Base-by-base conservation (phyloP, 2,113 vertebrate genomes). In the Limanda limanda region DNA sequence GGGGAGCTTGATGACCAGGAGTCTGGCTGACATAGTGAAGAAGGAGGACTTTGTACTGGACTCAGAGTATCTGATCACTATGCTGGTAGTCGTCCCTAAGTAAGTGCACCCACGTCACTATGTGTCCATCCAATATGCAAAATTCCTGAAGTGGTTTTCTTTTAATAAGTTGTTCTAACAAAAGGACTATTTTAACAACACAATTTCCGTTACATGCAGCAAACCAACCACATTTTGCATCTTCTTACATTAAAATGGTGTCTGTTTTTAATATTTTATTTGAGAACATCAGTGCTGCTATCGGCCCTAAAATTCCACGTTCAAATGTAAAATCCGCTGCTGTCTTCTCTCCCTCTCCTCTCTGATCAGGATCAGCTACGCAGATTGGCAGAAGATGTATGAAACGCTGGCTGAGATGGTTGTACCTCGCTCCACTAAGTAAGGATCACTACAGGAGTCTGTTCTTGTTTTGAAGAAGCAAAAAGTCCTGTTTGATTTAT, bases 11-110 rank as follows among this genome's bases (percentile, higher is more conserved):
- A 83, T 99, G 93, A 99, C 97, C 78, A 95, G 98, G 89, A 99
- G 98, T 89, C 92, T 99, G 76, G 97, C 98, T 51, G 98, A 99
- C 85, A 96, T 99, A 65, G 98, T 99, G 80, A 99, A 97, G 94
- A 99, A 97, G 85, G 98, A 99, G 12, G 97, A 99, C 94, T 99
- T 99, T 90, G 97, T 99, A 23, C 93, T 99, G 5, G 97, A 99
- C 91, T 99, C 98, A 0, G 98, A 99, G 84, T 99, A 99, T 88
- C 94, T 99, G 85, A 86, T 98, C 84, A 99, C 98, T 0, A 95
- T 99, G 90, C 94, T 99, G 93, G 98, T 98, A 64, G 96, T 99
- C 68, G 98, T 99, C 85, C 97, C 97, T 5, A 99, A 99, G 98
- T 99, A 96, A 93, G 97, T 94, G 20, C 20, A 17, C 45, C 15